phyloP scores from a whole-genome alignment of 2,113 vertebrate species.

The Ancistrus triradiatus region DNA sequence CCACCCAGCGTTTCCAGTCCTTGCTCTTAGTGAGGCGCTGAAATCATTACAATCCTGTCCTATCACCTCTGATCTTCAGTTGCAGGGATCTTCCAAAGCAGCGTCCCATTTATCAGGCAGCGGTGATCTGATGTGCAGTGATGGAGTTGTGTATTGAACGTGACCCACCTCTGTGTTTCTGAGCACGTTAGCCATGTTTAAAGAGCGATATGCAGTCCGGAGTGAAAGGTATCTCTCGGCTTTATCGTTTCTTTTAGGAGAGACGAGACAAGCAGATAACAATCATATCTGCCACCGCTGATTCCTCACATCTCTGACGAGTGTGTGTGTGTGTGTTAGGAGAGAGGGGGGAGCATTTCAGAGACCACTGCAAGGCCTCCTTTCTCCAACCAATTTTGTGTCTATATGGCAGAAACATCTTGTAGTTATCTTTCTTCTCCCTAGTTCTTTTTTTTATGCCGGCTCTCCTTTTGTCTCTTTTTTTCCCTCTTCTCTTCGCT shows the following conservation, averaged over 20 bases:
- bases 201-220: conserved; percentile 55
- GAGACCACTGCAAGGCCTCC: conserved; percentile 47
- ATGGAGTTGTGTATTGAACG: conserved; percentile 38
- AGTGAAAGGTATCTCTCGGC: conserved; percentile 64
- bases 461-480: conserved; percentile 39
- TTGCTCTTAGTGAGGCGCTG: no score
- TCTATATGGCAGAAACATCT: conserved; percentile 68
- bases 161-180: conserved; percentile 46
- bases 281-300: conserved; percentile 71
- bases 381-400: conserved; percentile 62
- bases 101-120: conserved; percentile 23
- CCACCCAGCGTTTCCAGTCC: no score
- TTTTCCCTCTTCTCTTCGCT: conserved; percentile 41
- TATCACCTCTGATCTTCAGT: conserved; percentile 9
- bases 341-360: conserved; percentile 2
- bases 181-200: conserved; percentile 45
- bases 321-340: conserved; percentile 19
- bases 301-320: conserved; percentile 65
- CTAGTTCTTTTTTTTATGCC: conserved; percentile 49
- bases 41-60: not conserved
- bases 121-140: conserved; percentile 35
- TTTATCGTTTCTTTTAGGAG: conserved; percentile 58
- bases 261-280: conserved; percentile 63
- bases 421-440: conserved; percentile 64
- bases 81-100: not conserved